Evolutionary conservation across 2,113 vertebrate genomes (phyloP).

Genomic region (Furnarius figulus): DNA sequence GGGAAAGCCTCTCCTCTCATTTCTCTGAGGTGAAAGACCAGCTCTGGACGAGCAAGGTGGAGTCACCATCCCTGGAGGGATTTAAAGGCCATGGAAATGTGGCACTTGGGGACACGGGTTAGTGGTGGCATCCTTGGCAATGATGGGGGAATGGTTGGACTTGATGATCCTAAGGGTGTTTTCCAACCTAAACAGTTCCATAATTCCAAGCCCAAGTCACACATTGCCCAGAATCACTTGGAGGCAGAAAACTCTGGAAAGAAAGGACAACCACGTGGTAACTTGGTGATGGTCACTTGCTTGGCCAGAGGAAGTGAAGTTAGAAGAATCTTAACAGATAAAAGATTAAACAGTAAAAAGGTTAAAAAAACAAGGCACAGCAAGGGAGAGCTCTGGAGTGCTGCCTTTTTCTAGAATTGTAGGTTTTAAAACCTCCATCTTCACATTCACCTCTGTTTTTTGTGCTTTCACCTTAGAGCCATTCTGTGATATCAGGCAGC

Average conservation of each 20-base stretch:
- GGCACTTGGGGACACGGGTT: neutral
- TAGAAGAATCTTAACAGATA: neutral
- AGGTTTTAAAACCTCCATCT: too few relatives aligned
- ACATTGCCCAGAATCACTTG: neutral
- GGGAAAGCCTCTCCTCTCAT: neutral
- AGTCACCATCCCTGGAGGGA: neutral
- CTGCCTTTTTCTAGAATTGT: neutral
- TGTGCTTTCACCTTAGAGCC: neutral
- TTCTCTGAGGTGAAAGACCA: neutral
- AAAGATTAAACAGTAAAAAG: neutral
- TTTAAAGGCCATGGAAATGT: neutral
- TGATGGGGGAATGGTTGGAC: neutral
- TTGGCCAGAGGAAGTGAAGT: neutral
- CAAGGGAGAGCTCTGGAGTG: neutral
- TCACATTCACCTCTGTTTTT: neutral
- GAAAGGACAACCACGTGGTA: neutral
- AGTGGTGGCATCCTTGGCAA: neutral
- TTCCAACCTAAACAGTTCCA: neutral
- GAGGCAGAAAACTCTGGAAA: neutral
- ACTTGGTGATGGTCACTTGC: neutral
- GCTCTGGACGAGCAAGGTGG: neutral
- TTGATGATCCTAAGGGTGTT: neutral
- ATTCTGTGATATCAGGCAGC: accelerated
- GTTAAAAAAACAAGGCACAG: too few relatives aligned
- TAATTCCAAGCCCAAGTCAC: neutral